A percentile compares a stretch with the other conserved stretches of the same genome.
Evolutionary conservation across 1,140 invertebrate species (phyloP).

Genomic region (Atta colombica): DNA sequence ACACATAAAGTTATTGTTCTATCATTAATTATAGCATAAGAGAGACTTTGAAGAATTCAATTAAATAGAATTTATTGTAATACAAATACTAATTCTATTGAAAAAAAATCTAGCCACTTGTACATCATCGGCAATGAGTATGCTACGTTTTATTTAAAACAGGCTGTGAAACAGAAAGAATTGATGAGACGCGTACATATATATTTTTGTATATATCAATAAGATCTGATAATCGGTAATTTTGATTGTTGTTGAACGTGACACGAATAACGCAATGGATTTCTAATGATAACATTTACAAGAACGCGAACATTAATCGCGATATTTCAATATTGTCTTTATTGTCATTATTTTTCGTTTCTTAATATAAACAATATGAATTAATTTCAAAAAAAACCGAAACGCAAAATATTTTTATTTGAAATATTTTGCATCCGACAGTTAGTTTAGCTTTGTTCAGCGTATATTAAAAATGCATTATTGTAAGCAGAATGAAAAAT

Average conservation of each 20-base stretch:
- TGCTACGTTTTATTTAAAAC: conserved; percentile 81
- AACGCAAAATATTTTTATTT: background rate
- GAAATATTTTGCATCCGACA: conserved; percentile 5
- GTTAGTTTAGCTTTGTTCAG: background rate
- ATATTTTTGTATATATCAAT: conserved; percentile 81
- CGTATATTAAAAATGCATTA: conserved; percentile 66
- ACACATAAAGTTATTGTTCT: conserved; percentile 18
- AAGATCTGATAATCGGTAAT: conserved; percentile 66
- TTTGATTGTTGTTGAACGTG: conserved; percentile 26
- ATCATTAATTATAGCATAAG: conserved; percentile 45
- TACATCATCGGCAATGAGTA: conserved; percentile 43
- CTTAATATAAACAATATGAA: background rate
- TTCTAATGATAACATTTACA: conserved; percentile 33
- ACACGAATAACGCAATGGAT: conserved; percentile 60
- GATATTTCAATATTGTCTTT: background rate
- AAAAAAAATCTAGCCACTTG: conserved; percentile 1
- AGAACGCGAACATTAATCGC: background rate
- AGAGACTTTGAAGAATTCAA: conserved; percentile 9
- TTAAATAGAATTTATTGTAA: conserved; percentile 53
- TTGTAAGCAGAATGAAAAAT: conserved; percentile 26
- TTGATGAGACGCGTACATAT: conserved; percentile 75
- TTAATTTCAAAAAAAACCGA: background rate
- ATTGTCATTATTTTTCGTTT: background rate
- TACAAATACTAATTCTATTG: background rate
- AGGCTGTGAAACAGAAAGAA: conserved; percentile 79